Evolutionary conservation across 2,113 vertebrate species (phyloP), one percentile per base, ranked within the genome.

Genomic region (Suricata suricatta): DNA sequence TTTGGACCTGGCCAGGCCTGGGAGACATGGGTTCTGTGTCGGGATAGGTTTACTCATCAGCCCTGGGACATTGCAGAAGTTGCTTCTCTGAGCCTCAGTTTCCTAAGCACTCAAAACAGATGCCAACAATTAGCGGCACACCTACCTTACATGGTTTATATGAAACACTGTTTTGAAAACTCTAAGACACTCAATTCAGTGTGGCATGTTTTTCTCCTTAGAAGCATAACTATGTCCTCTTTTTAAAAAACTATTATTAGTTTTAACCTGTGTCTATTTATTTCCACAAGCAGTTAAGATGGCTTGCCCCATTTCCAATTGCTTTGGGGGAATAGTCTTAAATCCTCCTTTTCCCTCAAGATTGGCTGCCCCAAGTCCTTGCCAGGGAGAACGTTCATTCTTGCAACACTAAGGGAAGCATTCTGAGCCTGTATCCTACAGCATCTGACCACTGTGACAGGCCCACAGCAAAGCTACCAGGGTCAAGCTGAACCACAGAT

Each of bases 241-340:
- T 84, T 52, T 87, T 54, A 17, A 38, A 63, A 52, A 80, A 38
- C 52, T 71, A n/a, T 85, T 57, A 66, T 47, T 72, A 85, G 47
- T 96, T 93, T 96, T 93, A 89, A 83, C 25, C 63, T 81, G 29
- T 66, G 15, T 96, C 71, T 95, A 15, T 96, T 87, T 76, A 83
- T 66, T 27, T 64, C 64, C 38, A 89, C 14, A 79, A 71, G 52
- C 15, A 89, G 3, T 93, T 89, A 89, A 52, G 44, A 85, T 68
- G 64, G 69, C 33, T 66, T 95, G 33, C 2, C 29, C 14, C 47
- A 68, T 83, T 88, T 88, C 33, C 16, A 54, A 21, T 35, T 60
- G 1, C 38, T 72, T 90, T 96, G 38, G 60, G 41, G 31, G 31
- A 68, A 27, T 25, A 91, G 84, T 87, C n/a, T 90, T 27, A 71